A percentile compares a stretch with the other conserved stretches of the same genome.
phyloP scores from a whole-genome alignment of 2,797 vertebrate genomes.

The Esox lucius region DNA sequence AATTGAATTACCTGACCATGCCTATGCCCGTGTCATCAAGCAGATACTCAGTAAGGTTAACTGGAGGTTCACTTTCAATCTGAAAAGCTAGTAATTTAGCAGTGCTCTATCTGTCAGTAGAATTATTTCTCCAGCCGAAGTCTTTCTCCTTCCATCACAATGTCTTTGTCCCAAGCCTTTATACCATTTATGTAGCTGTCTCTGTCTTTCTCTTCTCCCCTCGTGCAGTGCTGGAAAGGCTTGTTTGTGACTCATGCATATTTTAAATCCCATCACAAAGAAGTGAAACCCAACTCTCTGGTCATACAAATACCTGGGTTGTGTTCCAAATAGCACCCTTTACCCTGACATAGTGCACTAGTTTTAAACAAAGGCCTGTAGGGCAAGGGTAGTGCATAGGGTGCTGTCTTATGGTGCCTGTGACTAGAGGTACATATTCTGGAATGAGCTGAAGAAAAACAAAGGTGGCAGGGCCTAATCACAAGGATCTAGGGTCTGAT shows the following conservation, averaged over 20 bases:
- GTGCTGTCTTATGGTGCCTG: too few species aligned
- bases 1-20: not conserved
- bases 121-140: constrained; percentile 44
- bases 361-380: too few species aligned
- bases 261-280: constrained; percentile 59
- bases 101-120: constrained; percentile 49
- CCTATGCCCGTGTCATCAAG: not conserved
- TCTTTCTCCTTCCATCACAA: constrained; percentile 49
- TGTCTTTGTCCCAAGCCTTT: constrained; percentile 41
- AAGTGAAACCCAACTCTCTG: constrained; percentile 54
- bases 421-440: not conserved
- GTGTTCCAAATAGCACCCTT: not conserved
- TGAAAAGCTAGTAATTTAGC: constrained; percentile 34
- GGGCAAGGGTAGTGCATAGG: too few species aligned
- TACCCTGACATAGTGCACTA: not conserved
- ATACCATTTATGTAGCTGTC: constrained; percentile 58
- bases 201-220: constrained; percentile 29
- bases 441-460: constrained; percentile 28
- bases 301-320: constrained; percentile 44
- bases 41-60: too few species aligned
- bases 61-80: constrained; percentile 34
- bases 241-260: constrained; percentile 66
- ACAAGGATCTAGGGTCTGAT: too few species aligned
- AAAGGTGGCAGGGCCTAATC: constrained; percentile 26
- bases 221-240: constrained; percentile 35